Base-by-base conservation (phyloP, 2,888 invertebrate species). In the Anarsia innoxiella region DNA sequence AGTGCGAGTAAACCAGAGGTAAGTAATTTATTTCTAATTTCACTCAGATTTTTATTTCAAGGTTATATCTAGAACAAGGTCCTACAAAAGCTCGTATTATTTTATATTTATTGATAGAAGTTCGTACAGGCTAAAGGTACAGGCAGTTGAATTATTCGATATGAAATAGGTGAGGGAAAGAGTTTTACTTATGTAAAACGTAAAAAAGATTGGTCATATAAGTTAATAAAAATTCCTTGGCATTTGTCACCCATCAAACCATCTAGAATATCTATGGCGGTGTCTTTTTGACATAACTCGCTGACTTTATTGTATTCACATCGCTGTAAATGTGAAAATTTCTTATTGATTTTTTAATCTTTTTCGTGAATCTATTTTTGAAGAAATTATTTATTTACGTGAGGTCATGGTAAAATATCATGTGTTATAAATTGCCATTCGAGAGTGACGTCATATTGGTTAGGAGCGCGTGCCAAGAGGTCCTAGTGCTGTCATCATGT, bases 291-390 rank as follows among this genome's bases (percentile, higher is more conserved):
- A 54, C 54, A 52, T 44, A 42, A 53, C 44, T 59, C 54, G 50
- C 54, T 57, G 59, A 64, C 61, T 57, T 59, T 58, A 61, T 59
- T 65, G 65, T 59, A 62, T 73, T 67, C 62, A 72, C 64, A 61
- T 67, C 59, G 66, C 66, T 61, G 69, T 76, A 55, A 58, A 63
- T 65, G 67, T 64, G 64, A 47, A 74, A 78, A 75, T 78, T 82
- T 78, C 69, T 71, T 78, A 72, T 71, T 58, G 56, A 66, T 78
- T 80, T 82, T 79, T 66, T 66, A 40, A 72, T 71, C 78, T 82
- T 84, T 83, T 79, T 80, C 76, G 69, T 77, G 64, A 56, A 56
- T 80, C 72, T 80, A 78, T 84, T 84, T 84, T 84, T 74, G 80
- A 84, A 59, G 74, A 74, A 75, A 80, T 78, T 77, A 58, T 84